These are phyloP conservation scores for Dasysyrphus albostriatus DNA, from an alignment of 2,888 invertebrate genomes.

Conservation along the genomic window DNA sequence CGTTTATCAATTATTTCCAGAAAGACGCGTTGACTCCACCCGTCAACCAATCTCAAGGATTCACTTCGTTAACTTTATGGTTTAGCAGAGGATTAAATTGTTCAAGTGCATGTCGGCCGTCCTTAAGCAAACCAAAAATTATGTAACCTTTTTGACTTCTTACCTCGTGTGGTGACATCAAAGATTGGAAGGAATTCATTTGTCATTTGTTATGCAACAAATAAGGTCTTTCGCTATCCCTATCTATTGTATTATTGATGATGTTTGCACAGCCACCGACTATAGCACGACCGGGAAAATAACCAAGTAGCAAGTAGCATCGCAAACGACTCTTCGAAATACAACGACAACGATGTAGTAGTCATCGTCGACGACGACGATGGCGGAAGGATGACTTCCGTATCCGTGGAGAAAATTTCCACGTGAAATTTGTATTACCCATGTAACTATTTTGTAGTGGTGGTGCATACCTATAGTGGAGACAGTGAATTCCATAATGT, in stretches of 20 bases:
- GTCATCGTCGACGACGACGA: neutral
- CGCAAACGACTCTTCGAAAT: conserved; percentile 35
- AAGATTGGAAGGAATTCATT: conserved; percentile 26
- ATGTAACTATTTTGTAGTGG: conserved; percentile 51
- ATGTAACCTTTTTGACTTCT: conserved; percentile 20
- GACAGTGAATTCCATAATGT: conserved; percentile 12
- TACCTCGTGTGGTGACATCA: neutral
- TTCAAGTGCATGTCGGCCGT: neutral
- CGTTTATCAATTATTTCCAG: conserved; percentile 4
- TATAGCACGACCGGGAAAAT: neutral
- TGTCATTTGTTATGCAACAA: conserved; percentile 55
- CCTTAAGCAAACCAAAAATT: conserved; percentile 8
- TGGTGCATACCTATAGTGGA: conserved; percentile 1
- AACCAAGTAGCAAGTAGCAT: conserved; percentile 7
- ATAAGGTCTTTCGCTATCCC: neutral
- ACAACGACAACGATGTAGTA: no score
- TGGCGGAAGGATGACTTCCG: conserved; percentile 70
- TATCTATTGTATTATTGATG: conserved; percentile 49
- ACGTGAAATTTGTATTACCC: conserved; percentile 58
- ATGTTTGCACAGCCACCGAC: conserved; percentile 25
- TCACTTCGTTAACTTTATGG: conserved; percentile 13
- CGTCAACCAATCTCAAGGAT: conserved; percentile 18
- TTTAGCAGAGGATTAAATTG: conserved; percentile 29
- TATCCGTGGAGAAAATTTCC: conserved; percentile 58
- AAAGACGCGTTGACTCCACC: neutral